Conservation (phyloP, 2,888 invertebrate genomes). For the Liodrosophila aerea region DNA sequence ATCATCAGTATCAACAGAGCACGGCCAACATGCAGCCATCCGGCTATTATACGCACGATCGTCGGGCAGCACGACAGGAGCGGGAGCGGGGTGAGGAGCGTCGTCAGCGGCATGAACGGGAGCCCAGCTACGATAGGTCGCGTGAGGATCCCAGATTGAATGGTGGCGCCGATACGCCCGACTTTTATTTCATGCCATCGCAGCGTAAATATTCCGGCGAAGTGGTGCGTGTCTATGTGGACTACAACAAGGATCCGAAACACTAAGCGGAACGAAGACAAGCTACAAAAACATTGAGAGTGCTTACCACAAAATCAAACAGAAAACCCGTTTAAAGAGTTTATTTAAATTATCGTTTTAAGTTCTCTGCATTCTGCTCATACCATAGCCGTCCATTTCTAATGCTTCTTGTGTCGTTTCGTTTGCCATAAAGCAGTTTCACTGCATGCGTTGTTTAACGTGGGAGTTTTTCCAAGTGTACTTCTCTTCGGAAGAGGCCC, state of each 20-base stretch:
- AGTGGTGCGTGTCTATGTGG: constrained; percentile 92
- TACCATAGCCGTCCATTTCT: constrained; percentile 35
- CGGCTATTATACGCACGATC: constrained; percentile 84
- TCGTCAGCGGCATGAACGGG: constrained; percentile 77
- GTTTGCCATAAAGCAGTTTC: constrained; percentile 67
- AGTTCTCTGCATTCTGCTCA: constrained; percentile 9
- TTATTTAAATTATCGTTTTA: constrained; percentile 53
- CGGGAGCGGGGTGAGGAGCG: constrained; percentile 52
- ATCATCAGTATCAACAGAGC: constrained; percentile 80
- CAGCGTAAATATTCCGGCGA: constrained; percentile 96
- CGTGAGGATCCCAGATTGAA: constrained; percentile 80
- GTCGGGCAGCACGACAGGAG: constrained; percentile 81
- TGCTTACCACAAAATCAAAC: constrained; percentile 23
- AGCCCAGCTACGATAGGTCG: constrained; percentile 76
- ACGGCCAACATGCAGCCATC: constrained; percentile 78
- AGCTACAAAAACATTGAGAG: constrained; percentile 5
- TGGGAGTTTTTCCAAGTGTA: not conserved
- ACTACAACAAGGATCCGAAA: constrained; percentile 89
- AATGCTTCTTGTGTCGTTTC: constrained; percentile 48
- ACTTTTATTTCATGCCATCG: constrained; percentile 97
- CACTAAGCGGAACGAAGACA: too few species aligned
- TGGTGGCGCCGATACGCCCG: constrained; percentile 84
- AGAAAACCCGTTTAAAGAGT: constrained; percentile 4
- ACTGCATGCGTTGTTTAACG: constrained; percentile 41
- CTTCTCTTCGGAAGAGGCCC: not conserved